Percentiles rank a stretch among this genome's conserved stretches.
Evolutionary conservation across 2,888 invertebrate species (phyloP).

Genomic region (Meganola albula): DNA sequence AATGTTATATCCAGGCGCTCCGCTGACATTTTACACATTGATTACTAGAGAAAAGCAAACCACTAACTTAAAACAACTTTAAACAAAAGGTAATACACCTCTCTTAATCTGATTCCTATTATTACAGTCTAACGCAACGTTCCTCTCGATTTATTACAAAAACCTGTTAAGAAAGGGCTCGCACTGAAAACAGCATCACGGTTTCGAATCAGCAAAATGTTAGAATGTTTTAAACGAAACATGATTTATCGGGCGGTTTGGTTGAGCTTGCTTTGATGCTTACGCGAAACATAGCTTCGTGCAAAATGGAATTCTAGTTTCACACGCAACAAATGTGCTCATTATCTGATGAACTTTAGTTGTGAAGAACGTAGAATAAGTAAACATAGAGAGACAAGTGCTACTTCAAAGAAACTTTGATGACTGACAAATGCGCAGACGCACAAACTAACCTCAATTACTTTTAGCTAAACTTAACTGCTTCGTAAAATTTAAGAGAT

Average conservation of each 20-base stretch:
- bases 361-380: slow-evolving; percentile 27
- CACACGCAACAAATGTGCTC: slow-evolving; percentile 76
- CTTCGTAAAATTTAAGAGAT: too few species aligned
- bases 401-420: too few species aligned
- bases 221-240: slow-evolving; percentile 49
- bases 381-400: background rate
- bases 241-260: slow-evolving; percentile 54
- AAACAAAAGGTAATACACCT: slow-evolving; percentile 59
- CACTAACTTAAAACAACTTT: slow-evolving; percentile 44
- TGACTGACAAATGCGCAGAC: too few species aligned
- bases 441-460: too few species aligned
- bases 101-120: slow-evolving; percentile 67
- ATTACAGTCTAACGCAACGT: slow-evolving; percentile 64
- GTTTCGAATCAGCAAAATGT: slow-evolving; percentile 59
- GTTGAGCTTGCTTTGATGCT: slow-evolving; percentile 58
- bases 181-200: slow-evolving; percentile 47
- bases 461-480: too few species aligned
- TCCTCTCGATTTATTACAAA: slow-evolving; percentile 67
- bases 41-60: slow-evolving; percentile 49
- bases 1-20: slow-evolving; percentile 25
- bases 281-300: slow-evolving; percentile 61
- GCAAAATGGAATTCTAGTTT: slow-evolving; percentile 74
- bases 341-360: slow-evolving; percentile 73
- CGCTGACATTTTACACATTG: slow-evolving; percentile 43
- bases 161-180: slow-evolving; percentile 60